These are phyloP conservation scores for Agrotis ipsilon DNA, from an alignment of 2,888 invertebrate genomes.

Conservation along the genomic window DNA sequence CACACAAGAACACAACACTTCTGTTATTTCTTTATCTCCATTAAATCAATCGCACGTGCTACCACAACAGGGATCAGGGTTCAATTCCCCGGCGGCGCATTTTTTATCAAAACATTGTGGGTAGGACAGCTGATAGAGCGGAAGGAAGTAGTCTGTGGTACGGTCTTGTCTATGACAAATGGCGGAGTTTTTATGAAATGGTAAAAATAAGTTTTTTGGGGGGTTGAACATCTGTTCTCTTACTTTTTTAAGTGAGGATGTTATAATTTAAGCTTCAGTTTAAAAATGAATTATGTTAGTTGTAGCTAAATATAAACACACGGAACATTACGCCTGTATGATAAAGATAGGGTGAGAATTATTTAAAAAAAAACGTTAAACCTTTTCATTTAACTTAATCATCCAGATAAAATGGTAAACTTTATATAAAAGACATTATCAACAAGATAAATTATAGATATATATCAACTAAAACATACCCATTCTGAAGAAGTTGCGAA, in stretches of 20 bases:
- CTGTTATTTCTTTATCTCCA: slow-evolving; percentile 21
- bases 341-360: too few species aligned
- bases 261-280: neutral
- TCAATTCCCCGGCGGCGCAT: slow-evolving; percentile 50
- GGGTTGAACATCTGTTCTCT: slow-evolving; percentile 15
- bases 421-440: neutral
- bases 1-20: slow-evolving; percentile 1
- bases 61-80: slow-evolving; percentile 32
- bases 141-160: slow-evolving; percentile 57
- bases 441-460: neutral
- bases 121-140: slow-evolving; percentile 58
- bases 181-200: slow-evolving; percentile 9
- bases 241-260: neutral
- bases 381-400: too few species aligned
- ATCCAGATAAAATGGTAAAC: neutral
- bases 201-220: slow-evolving; percentile 9
- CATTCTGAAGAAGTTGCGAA: too few species aligned
- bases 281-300: neutral
- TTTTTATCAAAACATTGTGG: slow-evolving; percentile 54
- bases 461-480: too few species aligned
- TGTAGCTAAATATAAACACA: neutral
- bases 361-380: too few species aligned
- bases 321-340: neutral
- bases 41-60: slow-evolving; percentile 50
- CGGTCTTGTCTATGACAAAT: slow-evolving; percentile 43